phyloP scores from a whole-genome alignment of 2,797 vertebrate species.

The Diplodus sargus region DNA sequence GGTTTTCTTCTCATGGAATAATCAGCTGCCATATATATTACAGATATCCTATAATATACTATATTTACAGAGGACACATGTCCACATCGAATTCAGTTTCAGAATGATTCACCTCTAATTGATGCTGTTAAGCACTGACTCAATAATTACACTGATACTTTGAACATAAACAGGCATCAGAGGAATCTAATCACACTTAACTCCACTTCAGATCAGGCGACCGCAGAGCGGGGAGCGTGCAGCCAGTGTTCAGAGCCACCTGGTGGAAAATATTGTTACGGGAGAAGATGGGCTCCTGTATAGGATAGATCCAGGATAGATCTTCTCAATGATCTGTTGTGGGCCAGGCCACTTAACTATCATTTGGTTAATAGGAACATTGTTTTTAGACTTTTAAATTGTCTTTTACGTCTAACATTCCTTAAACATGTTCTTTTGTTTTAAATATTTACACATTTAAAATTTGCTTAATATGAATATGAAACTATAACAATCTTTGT shows the following conservation, averaged over 20 bases:
- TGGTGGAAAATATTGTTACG: constrained; percentile 66
- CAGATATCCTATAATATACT: no score
- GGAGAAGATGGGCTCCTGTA: neutral
- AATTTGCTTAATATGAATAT: neutral
- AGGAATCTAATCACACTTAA: neutral
- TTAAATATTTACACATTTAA: neutral
- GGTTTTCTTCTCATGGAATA: neutral
- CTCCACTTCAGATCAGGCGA: neutral
- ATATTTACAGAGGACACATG: neutral
- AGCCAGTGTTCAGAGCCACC: constrained; percentile 70
- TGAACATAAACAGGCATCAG: neutral
- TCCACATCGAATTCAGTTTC: neutral
- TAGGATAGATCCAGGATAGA: constrained; percentile 42
- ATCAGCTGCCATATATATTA: neutral
- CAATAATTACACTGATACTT: neutral
- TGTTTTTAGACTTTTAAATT: constrained; percentile 43
- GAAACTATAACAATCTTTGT: neutral
- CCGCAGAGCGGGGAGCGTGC: neutral
- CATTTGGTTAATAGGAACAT: constrained; percentile 42
- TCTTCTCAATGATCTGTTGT: constrained; percentile 46
- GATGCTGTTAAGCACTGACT: neutral
- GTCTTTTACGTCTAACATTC: neutral
- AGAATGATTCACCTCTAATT: neutral
- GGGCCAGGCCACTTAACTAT: constrained; percentile 39
- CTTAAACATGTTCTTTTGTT: neutral